These are phyloP conservation scores for Tanypteryx hageni DNA, from an alignment of 2,888 invertebrate genomes.

Conservation along the genomic window DNA sequence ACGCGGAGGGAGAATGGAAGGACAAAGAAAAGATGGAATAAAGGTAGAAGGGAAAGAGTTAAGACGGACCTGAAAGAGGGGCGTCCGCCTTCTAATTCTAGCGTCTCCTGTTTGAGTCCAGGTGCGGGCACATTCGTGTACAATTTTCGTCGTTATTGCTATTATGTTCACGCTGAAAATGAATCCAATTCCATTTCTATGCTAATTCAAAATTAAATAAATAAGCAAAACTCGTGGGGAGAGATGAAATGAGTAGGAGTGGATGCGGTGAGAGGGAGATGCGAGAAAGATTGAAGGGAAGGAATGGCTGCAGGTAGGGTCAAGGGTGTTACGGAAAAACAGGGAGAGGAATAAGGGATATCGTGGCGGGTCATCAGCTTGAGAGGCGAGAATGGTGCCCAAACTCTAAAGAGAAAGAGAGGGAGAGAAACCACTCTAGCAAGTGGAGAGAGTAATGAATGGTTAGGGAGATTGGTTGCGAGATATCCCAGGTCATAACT, in stretches of 20 bases:
- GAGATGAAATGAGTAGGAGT: too few relatives aligned
- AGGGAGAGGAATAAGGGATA: neutral
- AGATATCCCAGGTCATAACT: conserved; percentile 10
- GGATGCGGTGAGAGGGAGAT: neutral
- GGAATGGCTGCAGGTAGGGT: neutral
- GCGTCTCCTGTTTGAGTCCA: too few relatives aligned
- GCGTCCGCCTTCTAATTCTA: too few relatives aligned
- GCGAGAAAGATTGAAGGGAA: neutral
- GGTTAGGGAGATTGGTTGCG: neutral
- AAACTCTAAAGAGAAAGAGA: too few relatives aligned
- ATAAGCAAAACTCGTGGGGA: too few relatives aligned
- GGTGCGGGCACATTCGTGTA: too few relatives aligned
- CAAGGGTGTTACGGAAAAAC: neutral
- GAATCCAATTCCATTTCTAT: too few relatives aligned
- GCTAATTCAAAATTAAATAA: too few relatives aligned
- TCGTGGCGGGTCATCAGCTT: neutral
- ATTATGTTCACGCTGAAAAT: too few relatives aligned
- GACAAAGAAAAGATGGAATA: neutral
- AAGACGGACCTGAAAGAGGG: too few relatives aligned
- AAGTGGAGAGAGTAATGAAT: neutral
- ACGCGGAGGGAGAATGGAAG: neutral
- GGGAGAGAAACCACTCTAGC: neutral
- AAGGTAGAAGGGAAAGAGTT: neutral
- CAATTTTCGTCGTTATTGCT: too few relatives aligned
- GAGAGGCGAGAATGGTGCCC: neutral